These are phyloP conservation scores for Hippolais icterina DNA, from an alignment of 2,113 vertebrate genomes.

Conservation along the genomic window DNA sequence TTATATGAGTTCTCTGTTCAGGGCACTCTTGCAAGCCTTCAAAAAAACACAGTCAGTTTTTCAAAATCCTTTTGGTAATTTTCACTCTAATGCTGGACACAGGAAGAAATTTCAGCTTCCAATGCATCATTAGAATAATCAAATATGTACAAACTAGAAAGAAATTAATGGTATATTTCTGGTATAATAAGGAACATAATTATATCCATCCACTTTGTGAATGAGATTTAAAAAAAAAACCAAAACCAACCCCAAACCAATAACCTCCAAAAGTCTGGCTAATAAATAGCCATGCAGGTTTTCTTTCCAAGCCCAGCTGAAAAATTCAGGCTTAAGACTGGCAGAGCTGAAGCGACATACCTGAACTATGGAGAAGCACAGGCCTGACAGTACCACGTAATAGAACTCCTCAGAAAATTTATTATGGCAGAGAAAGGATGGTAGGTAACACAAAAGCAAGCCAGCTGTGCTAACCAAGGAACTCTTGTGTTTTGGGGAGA, in stretches of 20 bases:
- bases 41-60: background rate
- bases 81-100: background rate
- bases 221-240: background rate
- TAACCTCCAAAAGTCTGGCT: background rate
- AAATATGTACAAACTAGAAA: background rate
- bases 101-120: background rate
- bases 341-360: background rate
- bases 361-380: background rate
- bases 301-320: background rate
- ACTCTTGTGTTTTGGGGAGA: fast-evolving
- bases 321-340: background rate
- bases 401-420: background rate
- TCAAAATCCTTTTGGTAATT: background rate
- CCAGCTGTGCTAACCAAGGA: background rate
- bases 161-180: background rate
- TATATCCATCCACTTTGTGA: background rate
- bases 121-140: background rate
- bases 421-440: background rate
- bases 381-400: background rate
- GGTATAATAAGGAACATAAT: background rate
- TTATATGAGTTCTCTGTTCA: background rate
- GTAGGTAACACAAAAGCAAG: background rate
- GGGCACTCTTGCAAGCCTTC: background rate
- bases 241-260: fast-evolving
- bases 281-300: background rate